Evolutionary conservation across 2,888 invertebrate genomes (phyloP).

Genomic region (Thera obeliscata): DNA sequence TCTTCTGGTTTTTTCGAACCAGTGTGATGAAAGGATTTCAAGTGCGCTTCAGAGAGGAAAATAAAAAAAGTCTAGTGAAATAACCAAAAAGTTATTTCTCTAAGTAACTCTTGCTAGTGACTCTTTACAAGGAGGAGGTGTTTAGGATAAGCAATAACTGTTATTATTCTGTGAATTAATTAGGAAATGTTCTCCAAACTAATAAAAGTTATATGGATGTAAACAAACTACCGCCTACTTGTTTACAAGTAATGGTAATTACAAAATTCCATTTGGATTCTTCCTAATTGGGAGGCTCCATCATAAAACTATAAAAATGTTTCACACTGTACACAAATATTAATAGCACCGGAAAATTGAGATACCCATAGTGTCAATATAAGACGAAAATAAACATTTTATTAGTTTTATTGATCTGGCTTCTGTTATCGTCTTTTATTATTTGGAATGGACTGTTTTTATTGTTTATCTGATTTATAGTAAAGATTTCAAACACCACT

Average conservation of each 20-base stretch:
- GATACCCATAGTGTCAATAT: conserved; percentile 39
- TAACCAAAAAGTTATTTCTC: no score
- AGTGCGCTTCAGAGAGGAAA: no score
- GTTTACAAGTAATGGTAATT: conserved; percentile 51
- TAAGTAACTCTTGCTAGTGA: no score
- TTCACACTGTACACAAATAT: conserved; percentile 49
- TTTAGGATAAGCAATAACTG: not conserved
- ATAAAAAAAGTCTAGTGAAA: no score
- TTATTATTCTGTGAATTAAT: conserved; percentile 44
- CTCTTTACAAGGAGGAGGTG: no score
- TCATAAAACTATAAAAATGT: conserved; percentile 46
- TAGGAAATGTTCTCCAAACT: conserved; percentile 49
- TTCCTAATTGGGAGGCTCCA: conserved; percentile 52
- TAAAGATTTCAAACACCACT: no score
- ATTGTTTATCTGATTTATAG: not conserved
- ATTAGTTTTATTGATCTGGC: conserved; percentile 25
- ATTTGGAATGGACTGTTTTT: not conserved
- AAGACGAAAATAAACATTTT: conserved; percentile 35
- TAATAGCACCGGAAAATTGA: conserved; percentile 46
- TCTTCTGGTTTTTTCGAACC: no score
- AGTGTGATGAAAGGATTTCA: no score
- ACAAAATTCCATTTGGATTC: conserved; percentile 50
- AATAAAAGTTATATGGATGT: conserved; percentile 60
- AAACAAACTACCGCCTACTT: conserved; percentile 54
- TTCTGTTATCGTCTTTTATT: conserved; percentile 11